Evolutionary conservation across 2,113 vertebrate genomes (phyloP), one percentile per base, ranked within the genome.

Genomic region (Nothoprocta perdicaria): DNA sequence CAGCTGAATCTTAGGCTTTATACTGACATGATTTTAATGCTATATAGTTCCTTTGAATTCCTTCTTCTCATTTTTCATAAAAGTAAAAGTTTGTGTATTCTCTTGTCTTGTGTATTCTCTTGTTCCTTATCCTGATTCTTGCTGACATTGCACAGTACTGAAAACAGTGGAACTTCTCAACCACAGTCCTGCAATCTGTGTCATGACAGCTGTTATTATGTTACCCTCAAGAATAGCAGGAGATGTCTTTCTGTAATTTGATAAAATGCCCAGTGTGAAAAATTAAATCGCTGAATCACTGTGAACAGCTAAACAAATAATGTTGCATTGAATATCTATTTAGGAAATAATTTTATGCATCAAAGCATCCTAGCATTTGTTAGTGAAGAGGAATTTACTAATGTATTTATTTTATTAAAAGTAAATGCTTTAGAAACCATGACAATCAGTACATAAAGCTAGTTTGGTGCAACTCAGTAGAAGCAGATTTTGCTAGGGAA

Each of bases 101-200:
- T 46, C 41, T 41, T 78, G 35, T 55, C 46, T 1, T 38, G 35
- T 38, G 35, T 38, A 38, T 38, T 38, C 35, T 38, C 35, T 0
- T 29, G 21, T 60, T 60, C 31, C 26, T 53, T 38, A 6, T 2
- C 4, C 3, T 0, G 1, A 45, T 6, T 55, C 71, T 60, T 19
- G 14, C 1, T 43, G 31, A 66, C 12, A 10, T n/a, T 3, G 8
- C 45, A 67, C 10, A 58, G 24, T 29, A 81, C 66, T n/a, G 12
- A 79, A 81, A 46, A 4, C 74, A 9, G 13, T 61, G 12, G 8
- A 71, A 61, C 1, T 84, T 88, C 55, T 63, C 40, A 79, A 1
- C 14, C 72, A 21, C 12, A 31, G 7, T 73, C 6, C 19, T 77
- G 9, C 57, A 58, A 79, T 62, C 29, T 27, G 8, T 69, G 41